phyloP scores from a whole-genome alignment of 37 sponge, comb jelly and placozoan species.

The Mnemiopsis leidyi region DNA sequence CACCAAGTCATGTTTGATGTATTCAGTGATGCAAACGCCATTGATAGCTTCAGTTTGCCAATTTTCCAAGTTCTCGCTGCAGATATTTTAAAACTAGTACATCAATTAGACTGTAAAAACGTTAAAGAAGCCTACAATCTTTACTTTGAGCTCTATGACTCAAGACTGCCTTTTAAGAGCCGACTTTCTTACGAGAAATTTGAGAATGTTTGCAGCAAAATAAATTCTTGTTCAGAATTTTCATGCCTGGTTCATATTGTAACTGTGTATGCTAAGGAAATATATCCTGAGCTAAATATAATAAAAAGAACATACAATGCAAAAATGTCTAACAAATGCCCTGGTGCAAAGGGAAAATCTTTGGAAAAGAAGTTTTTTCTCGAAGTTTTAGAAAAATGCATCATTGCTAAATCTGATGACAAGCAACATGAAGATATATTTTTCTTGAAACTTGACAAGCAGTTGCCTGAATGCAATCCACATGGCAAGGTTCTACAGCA shows the following conservation, averaged over 20 bases:
- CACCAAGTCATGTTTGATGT: background rate
- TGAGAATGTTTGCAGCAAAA: background rate
- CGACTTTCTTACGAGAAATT: background rate
- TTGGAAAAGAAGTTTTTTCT: background rate
- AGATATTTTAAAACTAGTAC: background rate
- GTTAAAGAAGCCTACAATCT: slow-evolving; percentile 7
- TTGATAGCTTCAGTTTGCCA: background rate
- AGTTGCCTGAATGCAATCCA: background rate
- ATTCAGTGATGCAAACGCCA: background rate
- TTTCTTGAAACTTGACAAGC: background rate
- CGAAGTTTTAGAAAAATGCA: background rate
- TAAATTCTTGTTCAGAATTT: slow-evolving; percentile 7
- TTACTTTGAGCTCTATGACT: background rate
- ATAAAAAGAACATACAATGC: background rate
- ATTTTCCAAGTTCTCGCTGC: background rate
- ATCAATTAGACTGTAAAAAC: background rate
- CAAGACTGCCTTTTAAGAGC: background rate
- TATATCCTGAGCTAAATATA: background rate
- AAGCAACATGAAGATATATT: background rate
- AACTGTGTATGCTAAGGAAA: background rate
- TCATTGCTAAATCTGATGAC: slow-evolving; percentile 8
- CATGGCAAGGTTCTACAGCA: background rate
- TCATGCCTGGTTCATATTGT: slow-evolving; percentile 6
- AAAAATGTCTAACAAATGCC: background rate
- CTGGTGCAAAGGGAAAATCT: background rate